phyloP scores from a whole-genome alignment of 2,797 vertebrate genomes.

The Pseudochirops cupreus region DNA sequence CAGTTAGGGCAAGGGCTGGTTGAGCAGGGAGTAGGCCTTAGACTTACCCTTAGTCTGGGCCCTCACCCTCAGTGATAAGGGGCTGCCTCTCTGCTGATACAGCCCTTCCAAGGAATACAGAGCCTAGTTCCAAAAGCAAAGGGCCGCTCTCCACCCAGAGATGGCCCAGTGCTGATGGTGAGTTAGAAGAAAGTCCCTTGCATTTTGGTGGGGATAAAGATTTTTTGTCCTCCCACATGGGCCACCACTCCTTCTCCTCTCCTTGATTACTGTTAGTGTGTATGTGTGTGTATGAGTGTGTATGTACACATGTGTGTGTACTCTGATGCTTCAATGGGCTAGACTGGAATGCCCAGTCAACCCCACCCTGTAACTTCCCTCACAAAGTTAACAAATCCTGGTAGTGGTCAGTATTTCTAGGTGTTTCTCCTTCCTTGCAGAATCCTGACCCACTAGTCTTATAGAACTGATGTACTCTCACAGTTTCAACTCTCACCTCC shows the following conservation, averaged over 20 bases:
- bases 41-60: no score
- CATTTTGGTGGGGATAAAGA: neutral
- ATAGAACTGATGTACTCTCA: neutral
- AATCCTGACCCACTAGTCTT: no score
- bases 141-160: neutral
- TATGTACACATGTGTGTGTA: no score
- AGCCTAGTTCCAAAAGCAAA: neutral
- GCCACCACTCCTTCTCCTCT: no score
- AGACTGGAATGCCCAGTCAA: neutral
- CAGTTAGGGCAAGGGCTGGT: neutral
- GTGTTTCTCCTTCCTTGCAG: neutral
- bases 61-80: neutral
- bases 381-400: no score
- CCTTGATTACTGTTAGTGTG: no score
- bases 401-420: neutral
- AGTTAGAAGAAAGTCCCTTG: neutral
- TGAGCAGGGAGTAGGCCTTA: neutral
- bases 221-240: no score
- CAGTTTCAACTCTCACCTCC: neutral
- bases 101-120: neutral
- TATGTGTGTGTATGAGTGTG: no score
- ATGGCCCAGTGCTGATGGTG: neutral
- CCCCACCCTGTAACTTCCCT: neutral
- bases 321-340: no score
- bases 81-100: neutral